These are phyloP conservation scores for Drosophila kuntzei DNA, from an alignment of 2,888 invertebrate genomes.

Conservation along the genomic window DNA sequence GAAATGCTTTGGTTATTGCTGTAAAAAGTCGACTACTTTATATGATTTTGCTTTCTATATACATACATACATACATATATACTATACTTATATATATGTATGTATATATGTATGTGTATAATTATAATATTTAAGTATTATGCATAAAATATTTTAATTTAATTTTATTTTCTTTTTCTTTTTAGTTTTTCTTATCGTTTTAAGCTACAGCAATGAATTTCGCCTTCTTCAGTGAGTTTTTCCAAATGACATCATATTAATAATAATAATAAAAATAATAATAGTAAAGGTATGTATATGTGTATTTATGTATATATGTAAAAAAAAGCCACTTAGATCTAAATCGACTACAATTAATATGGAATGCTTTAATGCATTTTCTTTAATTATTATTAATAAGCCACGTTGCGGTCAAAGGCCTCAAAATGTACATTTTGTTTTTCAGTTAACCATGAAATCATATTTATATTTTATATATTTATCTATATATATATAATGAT, in stretches of 20 bases:
- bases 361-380: conserved; percentile 43
- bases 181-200: conserved; percentile 20
- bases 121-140: conserved; percentile 21
- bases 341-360: conserved; percentile 53
- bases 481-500: conserved; percentile 12
- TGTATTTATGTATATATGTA: conserved; percentile 14
- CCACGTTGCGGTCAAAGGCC: conserved; percentile 85
- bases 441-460: conserved; percentile 23
- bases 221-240: conserved; percentile 38
- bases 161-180: conserved; percentile 20
- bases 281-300: conserved; percentile 23
- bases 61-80: conserved; percentile 14
- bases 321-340: conserved; percentile 50
- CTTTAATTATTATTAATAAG: conserved; percentile 67
- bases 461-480: conserved; percentile 34
- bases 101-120: conserved; percentile 28
- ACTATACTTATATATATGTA: conserved; percentile 18
- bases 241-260: conserved; percentile 10
- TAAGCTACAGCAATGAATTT: conserved; percentile 47
- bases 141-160: conserved; percentile 41
- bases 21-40: conserved; percentile 81
- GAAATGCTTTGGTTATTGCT: conserved; percentile 86
- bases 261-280: conserved; percentile 18
- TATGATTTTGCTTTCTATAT: conserved; percentile 42
- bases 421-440: conserved; percentile 74